Conservation (phyloP, 2,888 invertebrate genomes). For the Drosophila kokeensis region DNA sequence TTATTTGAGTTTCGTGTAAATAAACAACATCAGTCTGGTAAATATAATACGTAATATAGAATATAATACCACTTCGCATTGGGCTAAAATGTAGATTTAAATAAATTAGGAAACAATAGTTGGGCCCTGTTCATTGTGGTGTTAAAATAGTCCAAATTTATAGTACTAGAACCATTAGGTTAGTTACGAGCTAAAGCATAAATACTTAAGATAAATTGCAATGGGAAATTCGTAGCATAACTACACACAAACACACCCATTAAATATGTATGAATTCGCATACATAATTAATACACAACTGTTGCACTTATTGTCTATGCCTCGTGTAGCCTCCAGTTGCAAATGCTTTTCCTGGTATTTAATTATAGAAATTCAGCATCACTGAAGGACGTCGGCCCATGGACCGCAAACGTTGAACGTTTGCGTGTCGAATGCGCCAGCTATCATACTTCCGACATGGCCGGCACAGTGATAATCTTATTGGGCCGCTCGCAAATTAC, state of each 20-base stretch:
- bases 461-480: constrained; percentile 71
- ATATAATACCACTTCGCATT: constrained; percentile 30
- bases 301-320: constrained; percentile 76
- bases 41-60: constrained; percentile 46
- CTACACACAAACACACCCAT: constrained; percentile 5
- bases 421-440: constrained; percentile 73
- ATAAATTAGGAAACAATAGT: background rate
- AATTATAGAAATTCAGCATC: constrained; percentile 73
- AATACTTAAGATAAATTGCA: constrained; percentile 57
- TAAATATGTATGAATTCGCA: constrained; percentile 8
- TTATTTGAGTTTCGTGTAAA: constrained; percentile 49
- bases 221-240: constrained; percentile 58
- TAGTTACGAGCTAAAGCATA: constrained; percentile 41
- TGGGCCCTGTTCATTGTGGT: constrained; percentile 21
- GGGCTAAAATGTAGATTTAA: constrained; percentile 1
- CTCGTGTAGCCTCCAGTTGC: constrained; percentile 41
- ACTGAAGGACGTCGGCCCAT: constrained; percentile 73
- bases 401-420: constrained; percentile 65
- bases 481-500: constrained; percentile 83
- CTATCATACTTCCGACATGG: constrained; percentile 85
- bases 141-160: constrained; percentile 13
- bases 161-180: constrained; percentile 1
- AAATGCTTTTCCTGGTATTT: constrained; percentile 13
- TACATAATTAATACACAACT: constrained; percentile 57
- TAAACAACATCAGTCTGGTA: constrained; percentile 67